These are phyloP conservation scores for Hippocampus mohnikei DNA, from an alignment of 2,113 vertebrate species.

Conservation along the genomic window DNA sequence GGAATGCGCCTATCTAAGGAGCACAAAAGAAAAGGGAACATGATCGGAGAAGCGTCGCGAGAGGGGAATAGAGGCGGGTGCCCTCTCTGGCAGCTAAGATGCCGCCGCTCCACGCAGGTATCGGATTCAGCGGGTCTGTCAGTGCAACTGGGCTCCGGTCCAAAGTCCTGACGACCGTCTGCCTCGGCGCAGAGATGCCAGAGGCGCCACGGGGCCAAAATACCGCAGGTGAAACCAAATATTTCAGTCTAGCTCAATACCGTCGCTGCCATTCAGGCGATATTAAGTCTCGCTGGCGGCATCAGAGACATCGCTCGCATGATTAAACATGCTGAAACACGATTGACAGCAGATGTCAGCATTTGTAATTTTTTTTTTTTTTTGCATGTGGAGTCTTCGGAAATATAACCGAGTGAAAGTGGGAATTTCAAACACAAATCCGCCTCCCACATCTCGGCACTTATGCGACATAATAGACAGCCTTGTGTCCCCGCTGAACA, in stretches of 20 bases:
- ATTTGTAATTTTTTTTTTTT: background rate
- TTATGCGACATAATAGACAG: slow-evolving; percentile 34
- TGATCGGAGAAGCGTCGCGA: slow-evolving; percentile 60
- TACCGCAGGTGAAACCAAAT: slow-evolving; percentile 87
- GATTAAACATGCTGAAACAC: slow-evolving; percentile 36
- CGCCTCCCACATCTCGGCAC: slow-evolving; percentile 47
- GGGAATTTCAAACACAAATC: slow-evolving; percentile 53
- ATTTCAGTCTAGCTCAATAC: slow-evolving; percentile 72
- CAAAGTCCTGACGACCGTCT: slow-evolving; percentile 81
- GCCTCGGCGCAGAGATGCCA: slow-evolving; percentile 79
- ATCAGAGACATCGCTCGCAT: slow-evolving; percentile 30
- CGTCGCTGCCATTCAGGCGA: slow-evolving; percentile 46
- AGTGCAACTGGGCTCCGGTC: slow-evolving; percentile 80
- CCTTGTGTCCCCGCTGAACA: slow-evolving; percentile 31
- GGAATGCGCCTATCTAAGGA: slow-evolving; percentile 57
- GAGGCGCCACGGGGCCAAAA: slow-evolving; percentile 89
- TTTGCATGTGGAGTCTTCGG: slow-evolving; percentile 14
- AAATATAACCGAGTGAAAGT: slow-evolving; percentile 31
- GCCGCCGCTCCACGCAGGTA: slow-evolving; percentile 80
- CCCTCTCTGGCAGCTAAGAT: slow-evolving; percentile 71
- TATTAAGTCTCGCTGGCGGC: slow-evolving; percentile 26
- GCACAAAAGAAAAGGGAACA: slow-evolving; percentile 73
- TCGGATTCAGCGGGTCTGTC: slow-evolving; percentile 81
- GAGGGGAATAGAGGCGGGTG: slow-evolving; percentile 14
- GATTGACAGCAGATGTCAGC: background rate